A percentile compares a stretch with the other conserved stretches of the same genome.
Evolutionary conservation across 2,113 vertebrate genomes (phyloP).

Genomic region (Speoplatyrhinus poulsoni): DNA sequence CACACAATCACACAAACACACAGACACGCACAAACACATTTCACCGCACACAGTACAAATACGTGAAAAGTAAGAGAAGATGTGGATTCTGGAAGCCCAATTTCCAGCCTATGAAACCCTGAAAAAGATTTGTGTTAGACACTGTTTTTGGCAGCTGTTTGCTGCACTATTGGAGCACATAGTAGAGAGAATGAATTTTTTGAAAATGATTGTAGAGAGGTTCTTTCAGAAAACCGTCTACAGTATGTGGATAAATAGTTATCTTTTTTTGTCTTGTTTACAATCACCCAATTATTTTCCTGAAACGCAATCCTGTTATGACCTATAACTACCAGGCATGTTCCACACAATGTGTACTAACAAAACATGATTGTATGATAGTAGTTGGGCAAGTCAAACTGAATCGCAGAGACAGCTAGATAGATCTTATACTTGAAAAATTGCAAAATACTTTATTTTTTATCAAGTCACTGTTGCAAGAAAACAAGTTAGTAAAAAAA

Average conservation of each 20-base stretch:
- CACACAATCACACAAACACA: neutral
- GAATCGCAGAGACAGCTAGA: neutral
- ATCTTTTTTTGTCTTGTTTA: slow-evolving; percentile 31
- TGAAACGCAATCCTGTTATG: slow-evolving; percentile 5
- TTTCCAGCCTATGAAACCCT: slow-evolving; percentile 32
- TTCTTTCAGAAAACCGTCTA: slow-evolving; percentile 38
- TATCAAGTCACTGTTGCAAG: no score
- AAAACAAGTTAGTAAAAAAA: no score
- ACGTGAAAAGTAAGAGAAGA: slow-evolving; percentile 1
- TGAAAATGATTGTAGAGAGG: slow-evolving; percentile 24
- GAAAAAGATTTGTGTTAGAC: slow-evolving; percentile 43
- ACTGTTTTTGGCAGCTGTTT: slow-evolving; percentile 61
- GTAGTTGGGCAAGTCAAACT: slow-evolving; percentile 7
- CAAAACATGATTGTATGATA: slow-evolving; percentile 21
- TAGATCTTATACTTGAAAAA: slow-evolving; percentile 3
- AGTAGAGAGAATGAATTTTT: slow-evolving; percentile 30
- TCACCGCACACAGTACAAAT: neutral
- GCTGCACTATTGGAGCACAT: slow-evolving; percentile 59
- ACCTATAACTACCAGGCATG: neutral
- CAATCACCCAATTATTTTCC: slow-evolving; percentile 16
- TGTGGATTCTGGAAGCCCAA: slow-evolving; percentile 6
- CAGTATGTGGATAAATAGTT: slow-evolving; percentile 20
- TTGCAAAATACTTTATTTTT: no score
- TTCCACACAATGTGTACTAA: neutral
- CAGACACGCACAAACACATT: neutral